Conservation (phyloP, 2,888 invertebrate genomes). For the Bedellia somnulentella region DNA sequence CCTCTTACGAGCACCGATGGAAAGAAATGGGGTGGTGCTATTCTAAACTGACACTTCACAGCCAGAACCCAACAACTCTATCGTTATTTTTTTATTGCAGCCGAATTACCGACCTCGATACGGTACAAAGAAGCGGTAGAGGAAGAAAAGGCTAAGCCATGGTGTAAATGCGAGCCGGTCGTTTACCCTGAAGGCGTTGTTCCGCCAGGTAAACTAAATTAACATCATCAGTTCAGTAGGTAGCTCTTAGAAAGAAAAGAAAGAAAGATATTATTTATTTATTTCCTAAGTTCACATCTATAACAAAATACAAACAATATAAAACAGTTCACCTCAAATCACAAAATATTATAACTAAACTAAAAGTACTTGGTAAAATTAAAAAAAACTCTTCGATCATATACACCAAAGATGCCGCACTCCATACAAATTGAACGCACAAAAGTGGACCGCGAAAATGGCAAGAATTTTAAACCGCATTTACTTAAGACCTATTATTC, state of each 20-base stretch:
- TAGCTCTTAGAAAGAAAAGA: neutral
- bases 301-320: neutral
- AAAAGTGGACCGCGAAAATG: neutral
- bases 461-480: neutral
- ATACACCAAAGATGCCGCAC: no score
- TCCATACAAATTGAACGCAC: no score
- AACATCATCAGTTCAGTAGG: neutral
- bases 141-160: constrained; percentile 10
- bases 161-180: constrained; percentile 20
- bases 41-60: no score
- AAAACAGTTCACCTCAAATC: neutral
- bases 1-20: no score
- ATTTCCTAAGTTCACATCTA: neutral
- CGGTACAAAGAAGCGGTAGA: constrained; percentile 18
- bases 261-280: no score
- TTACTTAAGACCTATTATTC: no score
- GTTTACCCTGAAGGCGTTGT: no score
- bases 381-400: no score
- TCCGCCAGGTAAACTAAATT: no score
- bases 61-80: neutral
- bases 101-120: constrained; percentile 24
- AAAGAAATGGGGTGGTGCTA: no score
- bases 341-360: neutral
- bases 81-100: neutral
- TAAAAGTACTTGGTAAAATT: no score